These are phyloP conservation scores for Proctacanthus coquilletti DNA, from an alignment of 1,140 invertebrate species.

Conservation along the genomic window DNA sequence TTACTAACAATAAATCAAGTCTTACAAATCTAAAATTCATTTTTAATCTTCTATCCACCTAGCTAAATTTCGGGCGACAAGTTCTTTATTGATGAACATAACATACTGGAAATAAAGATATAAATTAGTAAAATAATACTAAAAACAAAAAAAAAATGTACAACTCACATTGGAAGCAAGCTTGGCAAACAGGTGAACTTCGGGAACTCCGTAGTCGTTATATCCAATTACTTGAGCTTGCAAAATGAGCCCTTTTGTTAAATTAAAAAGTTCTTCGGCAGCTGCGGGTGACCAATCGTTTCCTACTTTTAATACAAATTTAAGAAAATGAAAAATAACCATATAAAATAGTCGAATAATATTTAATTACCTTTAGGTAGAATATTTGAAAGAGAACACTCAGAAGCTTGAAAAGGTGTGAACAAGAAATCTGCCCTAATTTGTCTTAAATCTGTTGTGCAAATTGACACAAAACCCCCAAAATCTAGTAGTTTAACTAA, in stretches of 20 bases:
- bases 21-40: too few relatives aligned
- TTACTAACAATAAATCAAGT: too few relatives aligned
- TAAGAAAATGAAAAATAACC: constrained; percentile 8
- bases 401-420: constrained; percentile 90
- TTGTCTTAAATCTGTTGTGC: constrained; percentile 58
- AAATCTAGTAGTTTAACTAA: constrained; percentile 84
- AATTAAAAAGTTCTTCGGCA: constrained; percentile 51
- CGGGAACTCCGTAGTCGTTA: constrained; percentile 55
- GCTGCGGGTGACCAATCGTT: constrained; percentile 58
- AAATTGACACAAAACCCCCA: constrained; percentile 75
- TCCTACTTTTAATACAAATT: constrained; percentile 18
- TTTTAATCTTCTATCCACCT: constrained; percentile 34
- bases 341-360: constrained; percentile 8
- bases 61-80: constrained; percentile 48
- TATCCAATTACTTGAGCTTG: constrained; percentile 78
- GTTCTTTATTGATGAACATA: constrained; percentile 49
- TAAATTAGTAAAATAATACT: constrained; percentile 5
- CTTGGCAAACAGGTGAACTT: constrained; percentile 62
- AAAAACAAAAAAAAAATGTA: constrained; percentile 3
- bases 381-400: constrained; percentile 82
- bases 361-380: constrained; percentile 50
- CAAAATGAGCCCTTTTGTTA: constrained; percentile 62
- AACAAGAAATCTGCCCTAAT: constrained; percentile 84
- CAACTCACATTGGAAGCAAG: constrained; percentile 48
- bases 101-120: constrained; percentile 38